Percentiles rank a stretch among this genome's conserved stretches.
Conservation (phyloP, 2,797 vertebrate species). For the Zenarchopterus dispar region DNA sequence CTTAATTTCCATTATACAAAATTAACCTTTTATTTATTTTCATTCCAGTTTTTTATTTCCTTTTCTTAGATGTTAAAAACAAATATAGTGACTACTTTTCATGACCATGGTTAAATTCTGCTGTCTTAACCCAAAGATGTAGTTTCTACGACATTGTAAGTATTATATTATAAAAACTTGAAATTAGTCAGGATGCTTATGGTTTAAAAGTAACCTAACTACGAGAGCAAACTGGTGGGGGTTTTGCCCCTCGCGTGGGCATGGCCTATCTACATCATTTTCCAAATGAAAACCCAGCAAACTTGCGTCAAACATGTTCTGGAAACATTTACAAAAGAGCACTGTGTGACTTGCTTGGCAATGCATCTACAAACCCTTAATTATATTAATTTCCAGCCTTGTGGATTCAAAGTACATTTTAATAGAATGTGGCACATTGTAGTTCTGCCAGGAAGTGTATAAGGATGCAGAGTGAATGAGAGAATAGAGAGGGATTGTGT, state of each 20-base stretch:
- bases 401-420: constrained; percentile 54
- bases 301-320: constrained; percentile 63
- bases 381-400: constrained; percentile 57
- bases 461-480: constrained; percentile 63
- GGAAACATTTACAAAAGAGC: constrained; percentile 73
- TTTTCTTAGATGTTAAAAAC: too few species aligned
- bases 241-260: constrained; percentile 27
- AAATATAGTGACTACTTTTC: too few species aligned
- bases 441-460: constrained; percentile 43
- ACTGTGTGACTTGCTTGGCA: constrained; percentile 63
- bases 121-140: too few species aligned
- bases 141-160: too few species aligned
- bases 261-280: constrained; percentile 43
- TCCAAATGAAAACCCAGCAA: constrained; percentile 35
- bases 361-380: constrained; percentile 57
- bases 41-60: too few species aligned
- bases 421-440: constrained; percentile 61
- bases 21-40: too few species aligned
- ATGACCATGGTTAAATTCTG: too few species aligned
- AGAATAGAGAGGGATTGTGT: constrained; percentile 64
- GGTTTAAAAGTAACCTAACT: constrained; percentile 17
- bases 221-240: constrained; percentile 2
- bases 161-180: background rate
- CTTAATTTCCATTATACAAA: too few species aligned
- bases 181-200: constrained; percentile 14